These are phyloP conservation scores for Hexactinellida sp. DNA, from an alignment of 37 sponge, comb jelly and placozoan genomes.

Conservation along the genomic window DNA sequence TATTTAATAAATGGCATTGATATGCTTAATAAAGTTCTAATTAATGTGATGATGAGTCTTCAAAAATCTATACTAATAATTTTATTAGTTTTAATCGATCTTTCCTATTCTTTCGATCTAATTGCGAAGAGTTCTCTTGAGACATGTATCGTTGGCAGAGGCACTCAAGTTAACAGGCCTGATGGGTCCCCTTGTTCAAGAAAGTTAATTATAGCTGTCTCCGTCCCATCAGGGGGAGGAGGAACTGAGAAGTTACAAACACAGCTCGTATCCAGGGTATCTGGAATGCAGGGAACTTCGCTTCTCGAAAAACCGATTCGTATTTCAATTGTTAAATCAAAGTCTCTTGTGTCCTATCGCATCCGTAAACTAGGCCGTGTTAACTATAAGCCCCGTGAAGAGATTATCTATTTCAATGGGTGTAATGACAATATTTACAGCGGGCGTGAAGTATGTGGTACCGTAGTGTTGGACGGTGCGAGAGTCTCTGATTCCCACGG, in stretches of 20 bases:
- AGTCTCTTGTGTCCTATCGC: neutral
- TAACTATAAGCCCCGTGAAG: neutral
- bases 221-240: neutral
- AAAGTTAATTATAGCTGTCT: neutral
- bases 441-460: neutral
- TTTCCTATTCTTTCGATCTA: neutral
- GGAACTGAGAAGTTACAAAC: conserved; percentile 5
- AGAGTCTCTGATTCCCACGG: neutral
- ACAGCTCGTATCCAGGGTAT: neutral
- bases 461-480: neutral
- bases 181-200: neutral
- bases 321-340: neutral
- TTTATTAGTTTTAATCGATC: neutral
- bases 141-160: neutral
- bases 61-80: neutral
- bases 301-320: neutral
- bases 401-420: neutral
- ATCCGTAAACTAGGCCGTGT: neutral
- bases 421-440: conserved; percentile 13
- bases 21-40: too few species aligned
- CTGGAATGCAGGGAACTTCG: neutral
- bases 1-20: too few species aligned
- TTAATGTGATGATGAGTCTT: too few species aligned
- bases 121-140: neutral
- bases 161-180: neutral